Base-by-base conservation (phyloP, 2,797 vertebrate genomes). In the Potorous gilbertii region DNA sequence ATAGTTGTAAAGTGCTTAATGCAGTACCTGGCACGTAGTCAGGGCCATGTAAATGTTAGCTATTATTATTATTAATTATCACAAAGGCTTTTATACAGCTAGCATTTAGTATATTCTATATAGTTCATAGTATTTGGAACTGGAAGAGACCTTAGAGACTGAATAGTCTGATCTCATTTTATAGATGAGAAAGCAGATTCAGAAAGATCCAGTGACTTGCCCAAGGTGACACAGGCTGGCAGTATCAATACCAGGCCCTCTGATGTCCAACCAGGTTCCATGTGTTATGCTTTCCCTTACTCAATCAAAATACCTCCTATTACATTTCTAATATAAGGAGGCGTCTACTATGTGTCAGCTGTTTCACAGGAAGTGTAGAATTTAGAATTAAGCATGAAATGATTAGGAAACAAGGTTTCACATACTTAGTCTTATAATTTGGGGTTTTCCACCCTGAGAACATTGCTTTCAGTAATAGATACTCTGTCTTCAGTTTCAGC, bases 401-500 rank as follows among this genome's bases (percentile, higher is more conserved):
- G 54, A 50, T 27, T 29, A 98, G 92, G 94, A 94, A 55, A 52
- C 21, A 56, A 46, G 16, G 52, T 90, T 97, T 95, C 24, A 90
- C 91, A 46, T 24, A 0, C 91, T 93, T 13, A 5, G 18, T 92
- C 95, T 96, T 96, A 90, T 74, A 95, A 46, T 52, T 74, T 94
- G 93, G 93, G 94, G 96, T 92, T 96, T 93, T 95, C 93, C 93
- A 57, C 91, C 96, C 96, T 93, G 62, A 95, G 87, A 93, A 94
- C 10, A 13, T 59, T 52, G 90, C n/a, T 54, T 93, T 92, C 93
- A 29, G 56, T 94, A 97, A 92, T n/a, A 96, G 92, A 94, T 94
- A 92, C 29, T 3, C 52, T 90, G 0, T 93, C 40, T 62, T 87
- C 18, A 57, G 55, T 95, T 94, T 96, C 91, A 95, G 81, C 93